Conservation (phyloP, 53 echinoderm and acorn worm genomes). For the Apostichopus leukothele region DNA sequence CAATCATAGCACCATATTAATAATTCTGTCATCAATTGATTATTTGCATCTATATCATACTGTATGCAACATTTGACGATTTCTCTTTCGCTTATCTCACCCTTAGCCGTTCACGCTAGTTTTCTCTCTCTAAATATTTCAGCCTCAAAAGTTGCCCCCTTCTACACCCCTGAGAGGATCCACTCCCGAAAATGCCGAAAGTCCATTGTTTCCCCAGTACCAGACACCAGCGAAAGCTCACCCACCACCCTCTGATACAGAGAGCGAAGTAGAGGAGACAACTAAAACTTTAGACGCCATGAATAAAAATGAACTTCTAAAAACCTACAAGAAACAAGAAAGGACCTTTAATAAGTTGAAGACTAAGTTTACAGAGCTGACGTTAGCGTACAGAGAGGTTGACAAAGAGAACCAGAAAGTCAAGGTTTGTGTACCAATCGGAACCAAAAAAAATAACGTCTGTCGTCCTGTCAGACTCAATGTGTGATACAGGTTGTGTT, state of each 20-base stretch:
- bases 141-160: constrained; percentile 5
- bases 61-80: too few species aligned
- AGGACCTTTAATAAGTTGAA: constrained; percentile 78
- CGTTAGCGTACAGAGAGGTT: constrained; percentile 85
- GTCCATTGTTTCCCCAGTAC: constrained; percentile 95
- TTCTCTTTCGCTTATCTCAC: too few species aligned
- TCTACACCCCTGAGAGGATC: constrained; percentile 40
- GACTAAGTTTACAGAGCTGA: constrained; percentile 74
- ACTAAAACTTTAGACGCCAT: constrained; percentile 67
- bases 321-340: constrained; percentile 74
- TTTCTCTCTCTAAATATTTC: too few species aligned
- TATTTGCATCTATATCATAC: too few species aligned
- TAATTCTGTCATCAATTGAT: too few species aligned
- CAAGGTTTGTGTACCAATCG: constrained; percentile 62
- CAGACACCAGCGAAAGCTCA: constrained; percentile 80
- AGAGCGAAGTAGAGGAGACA: constrained; percentile 95
- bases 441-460: too few species aligned
- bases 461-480: too few species aligned
- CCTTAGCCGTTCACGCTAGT: too few species aligned
- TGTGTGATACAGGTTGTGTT: too few species aligned
- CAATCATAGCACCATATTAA: too few species aligned
- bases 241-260: constrained; percentile 95
- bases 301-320: constrained; percentile 84
- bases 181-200: constrained; percentile 51
- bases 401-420: constrained; percentile 96